Conservation (phyloP, 2,113 vertebrate genomes). For the Hylia prasina region DNA sequence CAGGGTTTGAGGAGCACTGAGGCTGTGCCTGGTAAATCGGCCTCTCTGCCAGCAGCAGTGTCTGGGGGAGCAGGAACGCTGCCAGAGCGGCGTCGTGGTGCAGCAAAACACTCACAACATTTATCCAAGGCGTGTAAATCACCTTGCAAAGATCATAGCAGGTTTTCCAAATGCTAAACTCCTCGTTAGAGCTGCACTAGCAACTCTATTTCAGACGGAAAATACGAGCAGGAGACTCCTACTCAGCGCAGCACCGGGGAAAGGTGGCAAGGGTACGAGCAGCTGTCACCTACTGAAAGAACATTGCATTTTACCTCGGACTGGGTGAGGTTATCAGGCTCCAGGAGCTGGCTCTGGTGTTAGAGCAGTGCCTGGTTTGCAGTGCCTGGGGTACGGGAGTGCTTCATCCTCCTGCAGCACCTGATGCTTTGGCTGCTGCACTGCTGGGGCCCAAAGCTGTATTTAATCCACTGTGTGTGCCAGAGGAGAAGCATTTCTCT, state of each 20-base stretch:
- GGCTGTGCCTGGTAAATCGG: neutral
- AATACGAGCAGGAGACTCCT: neutral
- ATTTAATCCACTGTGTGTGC: neutral
- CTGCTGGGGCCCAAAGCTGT: neutral
- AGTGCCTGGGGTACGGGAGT: neutral
- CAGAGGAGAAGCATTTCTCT: conserved; percentile 11
- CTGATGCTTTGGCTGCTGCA: neutral
- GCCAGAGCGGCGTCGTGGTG: neutral
- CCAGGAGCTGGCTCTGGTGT: neutral
- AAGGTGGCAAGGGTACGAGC: neutral
- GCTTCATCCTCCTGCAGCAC: neutral
- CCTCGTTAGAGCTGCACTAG: neutral
- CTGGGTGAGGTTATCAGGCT: neutral
- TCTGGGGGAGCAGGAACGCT: neutral
- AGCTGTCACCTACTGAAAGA: neutral
- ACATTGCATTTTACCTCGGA: neutral
- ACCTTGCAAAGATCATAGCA: neutral
- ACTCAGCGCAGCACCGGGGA: neutral
- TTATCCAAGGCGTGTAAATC: neutral
- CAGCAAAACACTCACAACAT: neutral
- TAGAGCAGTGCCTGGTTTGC: neutral
- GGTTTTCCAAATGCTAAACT: neutral
- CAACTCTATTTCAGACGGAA: neutral
- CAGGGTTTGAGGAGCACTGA: neutral
- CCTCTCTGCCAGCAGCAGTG: neutral